Evolutionary conservation across 2,888 invertebrate species (phyloP).

Genomic region (Sisyra nigra): DNA sequence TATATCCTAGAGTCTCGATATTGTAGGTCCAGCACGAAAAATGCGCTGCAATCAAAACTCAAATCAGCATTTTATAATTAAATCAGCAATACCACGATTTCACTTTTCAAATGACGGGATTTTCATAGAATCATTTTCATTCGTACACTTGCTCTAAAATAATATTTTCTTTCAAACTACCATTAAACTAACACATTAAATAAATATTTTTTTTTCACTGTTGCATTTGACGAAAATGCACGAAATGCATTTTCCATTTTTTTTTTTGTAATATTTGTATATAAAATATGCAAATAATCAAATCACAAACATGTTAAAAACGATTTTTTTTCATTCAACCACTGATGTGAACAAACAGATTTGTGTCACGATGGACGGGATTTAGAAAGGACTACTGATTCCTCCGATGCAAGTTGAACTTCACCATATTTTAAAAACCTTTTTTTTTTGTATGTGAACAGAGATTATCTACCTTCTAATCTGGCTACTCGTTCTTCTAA

Average conservation of each 20-base stretch:
- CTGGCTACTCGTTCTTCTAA: constrained; percentile 57
- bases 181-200: too few relatives aligned
- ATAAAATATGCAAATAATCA: too few relatives aligned
- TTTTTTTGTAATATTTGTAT: too few relatives aligned
- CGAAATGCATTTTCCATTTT: too few relatives aligned
- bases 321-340: constrained; percentile 3
- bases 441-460: constrained; percentile 18
- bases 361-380: not conserved
- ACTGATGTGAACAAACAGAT: constrained; percentile 4
- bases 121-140: not conserved
- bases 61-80: too few relatives aligned
- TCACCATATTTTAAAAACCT: constrained; percentile 4
- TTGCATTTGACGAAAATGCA: too few relatives aligned
- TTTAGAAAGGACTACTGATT: not conserved
- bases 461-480: constrained; percentile 53
- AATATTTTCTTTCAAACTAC: not conserved
- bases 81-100: constrained; percentile 1
- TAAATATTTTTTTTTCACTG: too few relatives aligned
- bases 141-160: not conserved
- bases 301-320: too few relatives aligned
- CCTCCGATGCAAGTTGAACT: constrained; percentile 1
- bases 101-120: not conserved
- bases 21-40: constrained; percentile 3
- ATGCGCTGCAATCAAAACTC: too few relatives aligned
- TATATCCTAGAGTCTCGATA: constrained; percentile 8